Base-by-base conservation (phyloP, 1,140 invertebrate genomes). In the Ditylenchus dipsaci region DNA sequence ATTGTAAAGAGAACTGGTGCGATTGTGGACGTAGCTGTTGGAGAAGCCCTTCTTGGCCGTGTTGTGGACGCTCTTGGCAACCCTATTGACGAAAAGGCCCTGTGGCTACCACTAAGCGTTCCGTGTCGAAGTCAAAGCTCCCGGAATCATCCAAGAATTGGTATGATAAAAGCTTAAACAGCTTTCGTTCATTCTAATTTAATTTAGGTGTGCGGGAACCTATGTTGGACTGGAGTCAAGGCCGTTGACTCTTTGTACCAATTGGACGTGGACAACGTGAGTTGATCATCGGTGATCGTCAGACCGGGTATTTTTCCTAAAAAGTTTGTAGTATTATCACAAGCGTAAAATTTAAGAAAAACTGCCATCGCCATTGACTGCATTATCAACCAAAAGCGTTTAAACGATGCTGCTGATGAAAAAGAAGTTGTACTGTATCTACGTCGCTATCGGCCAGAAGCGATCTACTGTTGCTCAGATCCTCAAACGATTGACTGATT, bases 191-290 rank as follows among this genome's bases (percentile, higher is more conserved):
- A 38, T 38, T 38, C 3, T 11, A 38, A 11, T 11, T 38, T 38
- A n/a, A n/a, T 53, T 26, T 19, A 53, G 96, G 93, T 86, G 96
- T 99, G 72, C 89, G 91, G 84, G 95, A 99, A 86, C 96, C 96
- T 85, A 98, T 99, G 95, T 93, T 97, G 78, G n/a, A 98, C 95
- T 80, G 96, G 94, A 58, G 96, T 98, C 80, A 99, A 99, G 86
- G 95, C 95, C 81, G 95, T 99, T 29, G 96, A 99, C 86, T 97
- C 94, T 64, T 86, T 99, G 95, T 99, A 81, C 86, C 91, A 74
- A 98, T 99, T 86, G 96, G 96, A 84, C 89, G 96, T 89, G 96
- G 96, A 78, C 96, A 99, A 86, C 91, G 96, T 88, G 96, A 99
- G 85, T 88, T 99, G 88, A 98, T 99, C 87, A 98, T 99, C 87